phyloP scores from a whole-genome alignment of 1,140 invertebrate genomes.

The Cherax destructor region DNA sequence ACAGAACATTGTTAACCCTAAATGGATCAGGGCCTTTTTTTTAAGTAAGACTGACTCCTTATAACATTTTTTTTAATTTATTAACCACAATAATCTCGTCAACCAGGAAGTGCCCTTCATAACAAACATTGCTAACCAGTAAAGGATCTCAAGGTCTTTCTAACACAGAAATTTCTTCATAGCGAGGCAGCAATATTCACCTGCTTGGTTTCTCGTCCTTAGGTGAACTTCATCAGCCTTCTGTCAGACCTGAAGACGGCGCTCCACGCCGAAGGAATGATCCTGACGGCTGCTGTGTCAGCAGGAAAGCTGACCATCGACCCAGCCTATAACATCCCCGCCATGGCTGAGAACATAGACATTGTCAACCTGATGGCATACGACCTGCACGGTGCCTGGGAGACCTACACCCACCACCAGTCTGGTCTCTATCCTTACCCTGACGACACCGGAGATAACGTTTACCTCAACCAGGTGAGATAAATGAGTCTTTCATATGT shows the following conservation, averaged over 20 bases:
- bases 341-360: conserved; percentile 76
- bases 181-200: background rate
- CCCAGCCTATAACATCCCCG: conserved; percentile 76
- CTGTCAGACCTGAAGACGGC: conserved; percentile 23
- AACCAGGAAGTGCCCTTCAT: background rate
- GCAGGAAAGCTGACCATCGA: conserved; percentile 75
- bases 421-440: conserved; percentile 75
- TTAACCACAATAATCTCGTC: no score
- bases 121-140: background rate
- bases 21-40: no score
- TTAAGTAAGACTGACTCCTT: no score
- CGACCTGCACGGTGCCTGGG: conserved; percentile 75
- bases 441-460: conserved; percentile 70
- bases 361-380: conserved; percentile 77
- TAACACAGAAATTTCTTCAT: background rate
- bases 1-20: no score
- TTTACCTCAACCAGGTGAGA: conserved; percentile 78
- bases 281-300: conserved; percentile 80
- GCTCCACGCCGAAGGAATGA: conserved; percentile 43
- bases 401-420: conserved; percentile 75
- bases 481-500: background rate
- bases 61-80: no score
- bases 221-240: conserved; percentile 41
- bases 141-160: background rate
- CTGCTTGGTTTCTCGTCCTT: background rate